Conservation (phyloP, 2,797 vertebrate genomes). For the Margarornis squamiger region DNA sequence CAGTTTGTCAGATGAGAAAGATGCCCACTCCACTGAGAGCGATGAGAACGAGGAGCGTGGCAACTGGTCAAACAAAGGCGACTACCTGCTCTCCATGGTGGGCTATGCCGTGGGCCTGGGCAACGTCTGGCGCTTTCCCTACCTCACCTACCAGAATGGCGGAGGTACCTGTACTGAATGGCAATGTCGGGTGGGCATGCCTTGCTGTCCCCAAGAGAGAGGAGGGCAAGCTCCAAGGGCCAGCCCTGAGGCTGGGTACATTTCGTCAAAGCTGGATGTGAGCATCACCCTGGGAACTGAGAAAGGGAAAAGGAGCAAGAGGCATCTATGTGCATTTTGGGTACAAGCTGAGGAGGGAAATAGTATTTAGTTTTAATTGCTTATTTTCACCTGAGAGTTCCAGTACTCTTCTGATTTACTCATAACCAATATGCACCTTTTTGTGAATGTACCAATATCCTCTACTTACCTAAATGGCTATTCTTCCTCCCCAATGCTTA, state of each 20-base stretch:
- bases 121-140: slow-evolving; percentile 96
- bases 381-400: neutral
- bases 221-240: neutral
- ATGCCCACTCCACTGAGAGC: slow-evolving; percentile 14
- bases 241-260: neutral
- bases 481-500: neutral
- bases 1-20: slow-evolving; percentile 68
- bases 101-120: slow-evolving; percentile 95
- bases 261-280: neutral
- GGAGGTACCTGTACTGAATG: slow-evolving; percentile 80
- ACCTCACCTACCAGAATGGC: slow-evolving; percentile 92
- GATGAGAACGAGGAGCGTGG: slow-evolving; percentile 86
- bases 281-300: neutral
- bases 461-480: neutral
- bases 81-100: slow-evolving; percentile 92
- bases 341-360: neutral
- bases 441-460: neutral
- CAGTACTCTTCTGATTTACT: neutral
- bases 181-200: neutral
- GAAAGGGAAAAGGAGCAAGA: neutral
- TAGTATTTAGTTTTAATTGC: neutral
- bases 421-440: neutral
- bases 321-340: neutral
- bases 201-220: neutral
- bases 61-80: slow-evolving; percentile 90